Evolutionary conservation across 2,113 vertebrate genomes (phyloP), one percentile per base, ranked within the genome.

Genomic region (Gadus chalcogrammus): DNA sequence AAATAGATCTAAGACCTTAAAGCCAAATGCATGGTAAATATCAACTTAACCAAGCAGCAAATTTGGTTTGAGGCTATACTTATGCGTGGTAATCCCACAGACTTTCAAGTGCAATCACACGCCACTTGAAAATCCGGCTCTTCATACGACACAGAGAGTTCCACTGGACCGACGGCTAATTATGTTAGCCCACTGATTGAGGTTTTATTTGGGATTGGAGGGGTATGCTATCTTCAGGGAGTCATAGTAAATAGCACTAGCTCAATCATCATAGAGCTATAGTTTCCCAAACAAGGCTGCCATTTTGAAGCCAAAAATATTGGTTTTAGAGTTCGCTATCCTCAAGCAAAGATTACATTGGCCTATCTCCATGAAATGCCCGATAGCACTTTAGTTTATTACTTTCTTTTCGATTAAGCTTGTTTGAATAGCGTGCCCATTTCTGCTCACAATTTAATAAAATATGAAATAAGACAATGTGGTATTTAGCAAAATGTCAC

Each of bases 61-160:
- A 86, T 85, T 83, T 85, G 11, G 65, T 85, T 74, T 71, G 80
- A 82, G 88, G 85, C 81, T 76, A 81, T 76, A 71, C 82, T 85
- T 86, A 83, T 88, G 83, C 81, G 84, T 84, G 84, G 74, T 86
- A 87, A 88, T 89, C 85, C 88, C 59, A 64, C 61, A 73, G 72
- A 88, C 82, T 87, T 89, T 88, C 85, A 85, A 90, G 85, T 85
- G 82, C 77, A 87, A 84, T 85, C 79, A 74, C 77, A 81, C 69
- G 82, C 77, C 64, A 65, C 63, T 73, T 67, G 86, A 87, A 16
- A 78, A 85, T 85, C 79, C 76, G 78, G 70, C 82, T 83, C 79
- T 85, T 84, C 78, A 83, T 87, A 82, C 84, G 78, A 85, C 76
- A 85, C 31, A 67, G 79, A 56, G 67, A 73, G 83, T 83, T 85